These are phyloP conservation scores for Toxotes chatareus DNA, from an alignment of 2,113 vertebrate species.

Conservation along the genomic window DNA sequence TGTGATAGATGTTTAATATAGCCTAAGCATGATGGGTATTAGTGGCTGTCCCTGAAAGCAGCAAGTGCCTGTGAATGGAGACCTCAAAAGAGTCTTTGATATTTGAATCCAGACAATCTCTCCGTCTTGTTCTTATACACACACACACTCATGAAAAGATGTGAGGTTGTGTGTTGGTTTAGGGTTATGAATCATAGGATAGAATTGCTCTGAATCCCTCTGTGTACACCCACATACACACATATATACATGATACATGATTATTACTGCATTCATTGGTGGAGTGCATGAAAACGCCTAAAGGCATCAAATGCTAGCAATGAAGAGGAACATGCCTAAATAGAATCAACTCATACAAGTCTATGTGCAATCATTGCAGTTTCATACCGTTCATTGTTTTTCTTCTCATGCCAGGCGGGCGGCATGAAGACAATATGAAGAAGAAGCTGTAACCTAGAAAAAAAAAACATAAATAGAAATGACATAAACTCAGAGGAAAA, in stretches of 20 bases:
- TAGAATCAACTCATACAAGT: slow-evolving; percentile 1
- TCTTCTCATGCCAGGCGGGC: not conserved
- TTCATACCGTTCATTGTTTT: not conserved
- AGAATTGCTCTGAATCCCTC: slow-evolving; percentile 9
- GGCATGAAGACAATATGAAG: not conserved
- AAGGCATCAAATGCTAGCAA: not conserved
- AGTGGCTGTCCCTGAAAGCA: not conserved
- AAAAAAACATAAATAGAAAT: slow-evolving; percentile 13
- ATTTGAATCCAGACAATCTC: slow-evolving; percentile 13
- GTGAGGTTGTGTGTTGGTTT: not conserved
- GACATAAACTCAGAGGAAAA: slow-evolving; percentile 1
- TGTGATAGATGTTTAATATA: slow-evolving; percentile 24
- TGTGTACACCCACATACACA: not conserved
- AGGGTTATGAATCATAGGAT: slow-evolving; percentile 36
- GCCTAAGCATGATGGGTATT: not conserved
- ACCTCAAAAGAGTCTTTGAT: slow-evolving; percentile 37
- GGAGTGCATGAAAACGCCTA: slow-evolving; percentile 4
- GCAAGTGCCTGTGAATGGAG: not conserved
- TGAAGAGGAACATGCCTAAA: slow-evolving; percentile 21
- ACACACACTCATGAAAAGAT: slow-evolving; percentile 4
- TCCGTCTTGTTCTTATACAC: not conserved
- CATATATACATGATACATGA: not conserved
- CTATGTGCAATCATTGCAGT: not conserved
- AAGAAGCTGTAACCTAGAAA: not conserved
- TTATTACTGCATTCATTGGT: not conserved